phyloP scores from a whole-genome alignment of 2,888 invertebrate genomes.

The Liposcelis brunnea region DNA sequence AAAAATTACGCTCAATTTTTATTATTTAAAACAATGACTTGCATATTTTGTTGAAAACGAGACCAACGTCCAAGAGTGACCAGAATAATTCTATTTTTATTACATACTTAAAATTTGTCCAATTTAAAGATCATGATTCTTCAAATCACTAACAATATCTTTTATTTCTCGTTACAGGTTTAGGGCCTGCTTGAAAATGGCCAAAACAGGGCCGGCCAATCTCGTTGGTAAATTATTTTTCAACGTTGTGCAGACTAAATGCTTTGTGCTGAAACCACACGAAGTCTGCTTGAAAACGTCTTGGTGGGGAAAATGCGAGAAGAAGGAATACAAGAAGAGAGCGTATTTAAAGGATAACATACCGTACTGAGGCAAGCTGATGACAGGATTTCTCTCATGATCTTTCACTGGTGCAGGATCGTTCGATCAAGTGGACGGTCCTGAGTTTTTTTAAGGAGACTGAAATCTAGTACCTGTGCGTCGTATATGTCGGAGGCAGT shows the following conservation, averaged over 20 bases:
- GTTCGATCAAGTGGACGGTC: background rate
- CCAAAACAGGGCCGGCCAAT: slow-evolving; percentile 70
- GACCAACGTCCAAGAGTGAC: background rate
- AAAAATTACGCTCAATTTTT: too few species aligned
- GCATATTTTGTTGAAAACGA: background rate
- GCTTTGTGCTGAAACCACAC: slow-evolving; percentile 69
- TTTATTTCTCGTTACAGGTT: slow-evolving; percentile 44
- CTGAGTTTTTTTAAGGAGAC: background rate
- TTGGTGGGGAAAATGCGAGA: slow-evolving; percentile 67
- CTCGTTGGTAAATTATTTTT: slow-evolving; percentile 87
- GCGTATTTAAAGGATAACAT: slow-evolving; percentile 58
- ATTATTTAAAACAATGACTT: too few species aligned
- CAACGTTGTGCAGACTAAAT: slow-evolving; percentile 86
- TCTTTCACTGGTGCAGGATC: background rate
- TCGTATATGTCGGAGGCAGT: too few species aligned
- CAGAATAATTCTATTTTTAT: background rate
- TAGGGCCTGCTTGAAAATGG: slow-evolving; percentile 77
- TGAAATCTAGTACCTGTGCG: slow-evolving; percentile 2
- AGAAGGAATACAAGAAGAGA: slow-evolving; percentile 46
- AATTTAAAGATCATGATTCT: too few species aligned
- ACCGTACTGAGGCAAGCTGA: slow-evolving; percentile 33
- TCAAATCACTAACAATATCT: background rate
- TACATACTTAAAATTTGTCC: too few species aligned
- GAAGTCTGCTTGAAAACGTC: slow-evolving; percentile 56
- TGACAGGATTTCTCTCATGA: slow-evolving; percentile 2